phyloP scores from a whole-genome alignment of 53 echinoderm and acorn worm species.

The Pentamera pediparva region DNA sequence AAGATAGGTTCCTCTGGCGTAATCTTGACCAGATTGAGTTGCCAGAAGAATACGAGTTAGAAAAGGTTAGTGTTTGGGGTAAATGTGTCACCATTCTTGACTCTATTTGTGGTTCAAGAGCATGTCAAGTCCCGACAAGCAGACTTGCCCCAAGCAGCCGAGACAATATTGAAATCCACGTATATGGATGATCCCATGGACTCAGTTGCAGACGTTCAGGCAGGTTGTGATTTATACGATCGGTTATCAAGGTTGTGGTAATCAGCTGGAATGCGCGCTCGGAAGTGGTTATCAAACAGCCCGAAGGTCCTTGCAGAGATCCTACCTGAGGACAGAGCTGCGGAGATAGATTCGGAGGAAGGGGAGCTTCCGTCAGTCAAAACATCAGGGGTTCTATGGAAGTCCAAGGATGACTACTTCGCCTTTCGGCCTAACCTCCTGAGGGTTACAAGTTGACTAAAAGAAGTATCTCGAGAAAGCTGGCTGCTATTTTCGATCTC shows the following conservation, averaged over 20 bases:
- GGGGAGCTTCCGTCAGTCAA: constrained; percentile 6
- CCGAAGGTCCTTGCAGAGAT: constrained; percentile 8
- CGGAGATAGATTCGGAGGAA: constrained; percentile 18
- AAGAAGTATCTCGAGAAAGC: no score
- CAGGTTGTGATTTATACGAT: background rate
- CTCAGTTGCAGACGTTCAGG: background rate
- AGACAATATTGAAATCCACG: constrained; percentile 16
- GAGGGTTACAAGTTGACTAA: no score
- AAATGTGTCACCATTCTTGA: constrained; percentile 20
- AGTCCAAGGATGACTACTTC: background rate
- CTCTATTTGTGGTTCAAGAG: constrained; percentile 4
- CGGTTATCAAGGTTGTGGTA: background rate
- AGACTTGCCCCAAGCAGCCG: constrained; percentile 7
- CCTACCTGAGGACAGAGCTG: constrained; percentile 6
- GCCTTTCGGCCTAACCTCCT: no score
- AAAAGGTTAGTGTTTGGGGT: constrained; percentile 22
- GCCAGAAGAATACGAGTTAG: constrained; percentile 16
- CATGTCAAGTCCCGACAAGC: background rate
- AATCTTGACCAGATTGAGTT: background rate
- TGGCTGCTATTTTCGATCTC: background rate
- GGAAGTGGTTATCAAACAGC: constrained; percentile 9
- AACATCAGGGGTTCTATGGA: constrained; percentile 18
- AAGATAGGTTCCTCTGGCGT: constrained; percentile 5
- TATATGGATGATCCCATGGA: constrained; percentile 32
- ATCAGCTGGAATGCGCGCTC: constrained; percentile 9